Conservation (phyloP, 2,888 invertebrate genomes). For the Siphonodentalium dalli region DNA sequence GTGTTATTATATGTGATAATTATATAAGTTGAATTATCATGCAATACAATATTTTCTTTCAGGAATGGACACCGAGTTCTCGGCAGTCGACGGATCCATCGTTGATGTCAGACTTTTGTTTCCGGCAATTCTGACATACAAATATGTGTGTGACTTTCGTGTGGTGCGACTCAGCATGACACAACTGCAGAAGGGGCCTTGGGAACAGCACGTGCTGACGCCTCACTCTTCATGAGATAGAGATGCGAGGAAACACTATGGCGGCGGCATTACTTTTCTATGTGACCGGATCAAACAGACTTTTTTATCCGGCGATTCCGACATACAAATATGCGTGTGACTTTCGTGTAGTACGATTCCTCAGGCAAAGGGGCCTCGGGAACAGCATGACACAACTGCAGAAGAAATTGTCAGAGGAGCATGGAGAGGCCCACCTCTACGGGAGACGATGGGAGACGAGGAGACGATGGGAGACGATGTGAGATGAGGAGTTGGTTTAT, state of each 20-base stretch:
- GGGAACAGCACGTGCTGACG: slow-evolving; percentile 31
- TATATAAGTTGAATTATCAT: too few species aligned
- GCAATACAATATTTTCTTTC: too few species aligned
- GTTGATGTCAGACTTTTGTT: slow-evolving; percentile 24
- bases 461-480: too few species aligned
- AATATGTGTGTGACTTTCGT: slow-evolving; percentile 26
- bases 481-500: too few species aligned
- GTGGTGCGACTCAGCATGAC: slow-evolving; percentile 26
- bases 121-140: slow-evolving; percentile 32
- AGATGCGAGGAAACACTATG: too few species aligned
- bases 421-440: slow-evolving; percentile 30
- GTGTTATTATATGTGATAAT: too few species aligned
- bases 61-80: too few species aligned
- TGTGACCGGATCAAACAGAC: too few species aligned
- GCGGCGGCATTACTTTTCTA: too few species aligned
- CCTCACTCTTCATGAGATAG: too few species aligned
- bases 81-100: too few species aligned
- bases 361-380: slow-evolving; percentile 30
- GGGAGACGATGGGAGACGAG: too few species aligned
- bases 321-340: slow-evolving; percentile 32
- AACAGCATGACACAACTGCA: slow-evolving; percentile 30
- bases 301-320: slow-evolving; percentile 30
- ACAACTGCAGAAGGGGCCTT: slow-evolving; percentile 25
- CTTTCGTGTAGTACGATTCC: slow-evolving; percentile 18
- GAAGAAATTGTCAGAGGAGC: slow-evolving; percentile 31